Conservation (phyloP, 2,797 vertebrate genomes). For the Malurus leucopterus region DNA sequence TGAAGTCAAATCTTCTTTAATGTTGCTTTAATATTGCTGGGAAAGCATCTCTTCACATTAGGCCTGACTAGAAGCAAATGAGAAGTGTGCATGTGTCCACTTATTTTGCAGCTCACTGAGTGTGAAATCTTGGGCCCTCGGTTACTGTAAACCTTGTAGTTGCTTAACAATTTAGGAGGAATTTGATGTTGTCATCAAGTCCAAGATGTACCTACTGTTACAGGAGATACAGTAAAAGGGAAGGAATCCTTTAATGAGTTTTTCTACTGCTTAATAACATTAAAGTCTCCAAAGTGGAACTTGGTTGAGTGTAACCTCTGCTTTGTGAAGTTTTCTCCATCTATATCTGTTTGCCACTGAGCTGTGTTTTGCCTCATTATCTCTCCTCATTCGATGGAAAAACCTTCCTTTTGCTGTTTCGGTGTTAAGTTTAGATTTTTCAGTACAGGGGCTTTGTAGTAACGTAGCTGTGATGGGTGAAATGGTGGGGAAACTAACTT, state of each 20-base stretch:
- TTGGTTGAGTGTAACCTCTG: not conserved
- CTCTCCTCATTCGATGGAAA: not conserved
- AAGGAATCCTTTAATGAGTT: slow-evolving; percentile 22
- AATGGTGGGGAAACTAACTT: slow-evolving; percentile 84
- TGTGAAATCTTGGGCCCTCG: slow-evolving; percentile 45
- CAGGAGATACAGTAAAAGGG: not conserved
- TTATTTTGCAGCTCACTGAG: slow-evolving; percentile 50
- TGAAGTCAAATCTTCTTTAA: slow-evolving; percentile 58
- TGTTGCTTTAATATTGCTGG: slow-evolving; percentile 46
- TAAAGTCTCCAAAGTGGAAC: not conserved
- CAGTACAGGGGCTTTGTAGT: slow-evolving; percentile 62
- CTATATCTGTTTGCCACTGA: not conserved
- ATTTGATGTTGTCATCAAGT: slow-evolving; percentile 60
- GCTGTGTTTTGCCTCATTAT: slow-evolving; percentile 37
- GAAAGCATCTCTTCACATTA: slow-evolving; percentile 42
- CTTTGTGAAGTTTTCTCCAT: not conserved
- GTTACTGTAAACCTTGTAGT: slow-evolving; percentile 48
- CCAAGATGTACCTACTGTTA: slow-evolving; percentile 1
- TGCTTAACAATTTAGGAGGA: slow-evolving; percentile 52
- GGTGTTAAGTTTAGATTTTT: slow-evolving; percentile 48
- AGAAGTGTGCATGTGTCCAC: slow-evolving; percentile 26
- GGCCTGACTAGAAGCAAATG: slow-evolving; percentile 48
- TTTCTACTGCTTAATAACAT: not conserved
- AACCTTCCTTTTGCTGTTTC: slow-evolving; percentile 27
- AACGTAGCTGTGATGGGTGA: slow-evolving; percentile 83